Conservation (phyloP, 2,113 vertebrate genomes). For the Pholis gunnellus region DNA sequence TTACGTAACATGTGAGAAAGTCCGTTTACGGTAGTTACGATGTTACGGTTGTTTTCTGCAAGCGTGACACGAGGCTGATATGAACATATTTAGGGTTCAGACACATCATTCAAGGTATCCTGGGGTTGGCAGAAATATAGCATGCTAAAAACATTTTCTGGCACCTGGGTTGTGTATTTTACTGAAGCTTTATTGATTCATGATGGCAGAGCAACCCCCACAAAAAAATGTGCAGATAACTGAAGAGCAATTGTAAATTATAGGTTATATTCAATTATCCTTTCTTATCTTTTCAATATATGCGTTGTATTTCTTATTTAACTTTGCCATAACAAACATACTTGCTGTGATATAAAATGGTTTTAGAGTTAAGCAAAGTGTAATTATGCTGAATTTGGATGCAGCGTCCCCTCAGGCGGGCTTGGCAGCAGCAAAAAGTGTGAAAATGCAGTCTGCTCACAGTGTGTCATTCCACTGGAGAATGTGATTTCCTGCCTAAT, state of each 20-base stretch:
- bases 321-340: not conserved
- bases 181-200: not conserved
- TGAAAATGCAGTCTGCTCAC: not conserved
- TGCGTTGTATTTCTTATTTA: not conserved
- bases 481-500: slow-evolving; percentile 25
- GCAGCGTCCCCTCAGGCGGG: not conserved
- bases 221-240: not conserved
- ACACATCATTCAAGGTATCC: not conserved
- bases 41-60: not conserved
- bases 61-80: not conserved
- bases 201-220: not conserved
- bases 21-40: not conserved
- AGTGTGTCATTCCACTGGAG: not conserved
- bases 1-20: not conserved
- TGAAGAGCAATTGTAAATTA: not conserved
- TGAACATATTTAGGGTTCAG: not conserved
- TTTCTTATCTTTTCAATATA: not conserved
- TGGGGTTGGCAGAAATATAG: not conserved
- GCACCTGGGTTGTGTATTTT: not conserved
- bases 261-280: not conserved
- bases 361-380: not conserved
- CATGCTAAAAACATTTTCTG: not conserved
- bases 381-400: slow-evolving; percentile 1
- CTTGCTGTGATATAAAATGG: not conserved
- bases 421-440: slow-evolving; percentile 15